phyloP scores from a whole-genome alignment of 2,888 invertebrate species.

The Drosophila cognata region DNA sequence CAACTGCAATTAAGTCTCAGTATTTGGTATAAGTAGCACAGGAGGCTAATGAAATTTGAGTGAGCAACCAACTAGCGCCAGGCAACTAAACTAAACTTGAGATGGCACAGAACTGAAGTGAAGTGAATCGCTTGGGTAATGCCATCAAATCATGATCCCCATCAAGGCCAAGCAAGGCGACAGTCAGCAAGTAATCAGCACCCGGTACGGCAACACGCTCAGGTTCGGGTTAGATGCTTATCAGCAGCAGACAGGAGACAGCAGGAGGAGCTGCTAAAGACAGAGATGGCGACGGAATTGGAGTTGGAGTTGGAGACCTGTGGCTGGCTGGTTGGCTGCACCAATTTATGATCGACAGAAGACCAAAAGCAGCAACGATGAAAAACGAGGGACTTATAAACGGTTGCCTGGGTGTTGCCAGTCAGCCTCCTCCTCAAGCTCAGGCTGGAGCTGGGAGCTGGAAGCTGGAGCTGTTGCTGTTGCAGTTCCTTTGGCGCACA shows the following conservation, averaged over 20 bases:
- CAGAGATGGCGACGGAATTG: constrained; percentile 7
- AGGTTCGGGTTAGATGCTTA: constrained; percentile 64
- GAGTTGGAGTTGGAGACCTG: constrained; percentile 26
- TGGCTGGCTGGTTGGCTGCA: constrained; percentile 48
- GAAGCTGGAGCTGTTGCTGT: constrained; percentile 10
- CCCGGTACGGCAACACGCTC: constrained; percentile 36
- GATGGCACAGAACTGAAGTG: constrained; percentile 3
- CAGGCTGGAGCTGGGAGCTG: constrained; percentile 8
- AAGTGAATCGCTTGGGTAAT: constrained; percentile 30
- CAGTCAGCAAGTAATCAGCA: constrained; percentile 71
- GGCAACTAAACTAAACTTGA: constrained; percentile 10
- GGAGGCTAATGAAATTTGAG: constrained; percentile 70
- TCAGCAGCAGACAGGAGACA: constrained; percentile 62
- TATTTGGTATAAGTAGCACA: constrained; percentile 62
- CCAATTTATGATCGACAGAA: constrained; percentile 80
- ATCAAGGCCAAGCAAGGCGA: constrained; percentile 70
- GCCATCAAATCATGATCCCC: constrained; percentile 64
- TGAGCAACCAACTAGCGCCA: constrained; percentile 49
- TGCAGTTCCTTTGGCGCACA: constrained; percentile 37
- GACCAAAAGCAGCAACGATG: constrained; percentile 45
- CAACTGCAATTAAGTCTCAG: constrained; percentile 49
- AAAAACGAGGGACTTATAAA: constrained; percentile 19
- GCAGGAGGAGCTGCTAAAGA: constrained; percentile 36
- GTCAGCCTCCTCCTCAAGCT: constrained; percentile 26
- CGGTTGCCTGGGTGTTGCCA: constrained; percentile 55